Evolutionary conservation across 2,113 vertebrate genomes (phyloP).

Genomic region (Ammospiza nelsoni): DNA sequence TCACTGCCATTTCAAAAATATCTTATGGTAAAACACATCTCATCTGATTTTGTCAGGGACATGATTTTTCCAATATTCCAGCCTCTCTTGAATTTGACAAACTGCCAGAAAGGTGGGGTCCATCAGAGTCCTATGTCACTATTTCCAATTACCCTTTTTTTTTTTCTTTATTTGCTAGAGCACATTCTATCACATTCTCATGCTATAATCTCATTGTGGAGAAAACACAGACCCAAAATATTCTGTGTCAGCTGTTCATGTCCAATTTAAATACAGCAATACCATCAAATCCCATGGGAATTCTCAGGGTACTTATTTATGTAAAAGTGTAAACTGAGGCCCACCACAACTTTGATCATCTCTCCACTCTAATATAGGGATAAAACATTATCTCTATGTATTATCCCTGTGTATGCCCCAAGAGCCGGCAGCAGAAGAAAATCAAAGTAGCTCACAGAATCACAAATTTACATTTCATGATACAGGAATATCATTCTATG

Average conservation of each 20-base stretch:
- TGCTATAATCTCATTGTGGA: not conserved
- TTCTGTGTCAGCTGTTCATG: not conserved
- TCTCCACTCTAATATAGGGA: not conserved
- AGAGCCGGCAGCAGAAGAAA: not conserved
- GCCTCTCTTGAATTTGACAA: not conserved
- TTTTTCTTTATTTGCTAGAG: not conserved
- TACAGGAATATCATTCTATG: not conserved
- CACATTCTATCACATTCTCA: not conserved
- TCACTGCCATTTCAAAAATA: not conserved
- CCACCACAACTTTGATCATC: not conserved
- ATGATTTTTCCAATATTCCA: not conserved
- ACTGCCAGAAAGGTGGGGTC: not conserved
- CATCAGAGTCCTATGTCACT: not conserved
- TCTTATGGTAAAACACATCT: not conserved
- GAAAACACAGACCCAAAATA: not conserved
- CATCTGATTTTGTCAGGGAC: not conserved
- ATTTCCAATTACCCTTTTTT: not conserved
- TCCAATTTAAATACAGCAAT: not conserved
- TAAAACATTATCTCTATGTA: not conserved
- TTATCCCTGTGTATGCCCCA: not conserved
- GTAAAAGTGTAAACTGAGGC: not conserved
- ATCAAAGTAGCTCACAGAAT: not conserved
- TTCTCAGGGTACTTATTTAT: not conserved
- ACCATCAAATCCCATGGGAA: not conserved
- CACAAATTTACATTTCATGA: not conserved